Evolutionary conservation across 2,888 invertebrate genomes (phyloP), one percentile per base, ranked within the genome.

Genomic region (Polymixis flavicincta): DNA sequence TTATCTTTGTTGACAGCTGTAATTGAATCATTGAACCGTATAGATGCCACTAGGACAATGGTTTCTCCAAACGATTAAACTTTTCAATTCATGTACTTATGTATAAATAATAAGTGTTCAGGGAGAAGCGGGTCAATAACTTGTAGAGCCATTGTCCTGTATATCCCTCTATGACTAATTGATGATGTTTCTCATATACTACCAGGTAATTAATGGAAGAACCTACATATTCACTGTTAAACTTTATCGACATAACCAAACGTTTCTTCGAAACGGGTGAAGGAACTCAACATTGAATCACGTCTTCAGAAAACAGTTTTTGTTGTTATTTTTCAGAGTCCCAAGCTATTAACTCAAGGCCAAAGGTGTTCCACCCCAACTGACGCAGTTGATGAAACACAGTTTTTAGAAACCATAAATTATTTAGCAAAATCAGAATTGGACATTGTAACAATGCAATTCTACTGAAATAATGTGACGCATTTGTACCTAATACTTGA

Each of bases 341-440:
- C 45, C 71, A 48, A 71, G 25, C 54, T 76, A 77, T 79, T 61
- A 72, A 74, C 42, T 83, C 82, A 89, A 88, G 89, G 89, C 86
- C 81, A 82, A 78, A 87, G 85, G 79, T 84, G 78, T 84, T 89
- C 86, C 80, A 90, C 85, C 85, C 76, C 42, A 45, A 74, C 57
- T 78, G 55, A 71, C 61, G 55, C 65, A 76, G 68, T 76, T 75
- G 65, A 72, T 80, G 82, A 76, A 85, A 83, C 81, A 83, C 19
- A 84, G 68, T 84, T 82, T 80, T 78, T 75, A 74, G 82, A 83
- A 88, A 80, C 66, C 78, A 80, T 89, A 86, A 86, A 88, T 89
- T 79, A 85, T 76, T 85, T 61, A 65, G 50, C 61, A 67, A 70
- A 50, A 65, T 70, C 74, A 61, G 28, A 66, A 74, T 25, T 76